phyloP scores from a whole-genome alignment of 1,140 invertebrate genomes.

The Triops longicaudatus region DNA sequence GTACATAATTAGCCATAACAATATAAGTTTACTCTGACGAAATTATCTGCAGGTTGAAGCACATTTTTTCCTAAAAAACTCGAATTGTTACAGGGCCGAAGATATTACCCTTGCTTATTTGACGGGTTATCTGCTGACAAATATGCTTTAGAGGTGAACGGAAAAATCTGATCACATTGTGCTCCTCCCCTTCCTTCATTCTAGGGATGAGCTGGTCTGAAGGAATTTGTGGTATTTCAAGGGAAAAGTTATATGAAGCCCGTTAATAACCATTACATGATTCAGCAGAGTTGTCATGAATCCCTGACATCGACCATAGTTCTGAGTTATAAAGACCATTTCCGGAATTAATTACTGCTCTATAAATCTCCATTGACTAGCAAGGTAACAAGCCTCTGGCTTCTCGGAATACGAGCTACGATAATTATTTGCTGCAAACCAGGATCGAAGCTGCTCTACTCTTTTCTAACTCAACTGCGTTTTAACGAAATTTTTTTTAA shows the following conservation, averaged over 20 bases:
- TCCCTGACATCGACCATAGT: background rate
- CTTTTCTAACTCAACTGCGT: no score
- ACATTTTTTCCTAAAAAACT: no score
- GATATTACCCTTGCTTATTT: no score
- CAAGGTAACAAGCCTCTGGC: background rate
- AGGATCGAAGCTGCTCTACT: no score
- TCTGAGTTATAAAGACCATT: background rate
- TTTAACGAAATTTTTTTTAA: no score
- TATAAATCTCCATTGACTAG: background rate
- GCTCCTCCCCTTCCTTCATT: background rate
- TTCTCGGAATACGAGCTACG: no score
- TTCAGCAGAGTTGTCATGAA: constrained; percentile 2
- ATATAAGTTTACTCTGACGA: no score
- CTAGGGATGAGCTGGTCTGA: background rate
- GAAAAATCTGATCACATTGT: background rate
- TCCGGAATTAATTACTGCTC: constrained; percentile 2
- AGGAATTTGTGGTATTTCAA: constrained; percentile 1
- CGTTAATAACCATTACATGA: constrained; percentile 15
- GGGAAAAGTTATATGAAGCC: background rate
- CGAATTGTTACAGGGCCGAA: no score
- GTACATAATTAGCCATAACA: no score
- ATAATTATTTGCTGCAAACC: no score
- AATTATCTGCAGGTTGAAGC: no score
- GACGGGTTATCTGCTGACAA: no score
- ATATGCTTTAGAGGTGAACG: background rate